These are phyloP conservation scores for Lithophane semibrunnea DNA, from an alignment of 2,888 invertebrate species.

Conservation along the genomic window DNA sequence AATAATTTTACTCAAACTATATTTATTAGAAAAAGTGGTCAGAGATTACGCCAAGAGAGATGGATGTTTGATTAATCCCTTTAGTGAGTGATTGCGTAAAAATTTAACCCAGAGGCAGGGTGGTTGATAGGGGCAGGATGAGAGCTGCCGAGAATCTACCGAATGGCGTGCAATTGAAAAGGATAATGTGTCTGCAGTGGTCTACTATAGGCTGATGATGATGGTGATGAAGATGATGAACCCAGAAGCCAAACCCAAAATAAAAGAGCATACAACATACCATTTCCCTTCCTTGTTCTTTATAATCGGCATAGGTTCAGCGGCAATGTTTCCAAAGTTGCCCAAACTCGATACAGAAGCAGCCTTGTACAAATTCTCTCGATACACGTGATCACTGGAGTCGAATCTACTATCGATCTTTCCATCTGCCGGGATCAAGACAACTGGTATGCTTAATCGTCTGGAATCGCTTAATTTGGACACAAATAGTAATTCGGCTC, in stretches of 20 bases:
- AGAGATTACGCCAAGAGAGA: no score
- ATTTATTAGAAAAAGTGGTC: no score
- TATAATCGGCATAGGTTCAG: conserved; percentile 87
- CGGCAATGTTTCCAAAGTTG: conserved; percentile 84
- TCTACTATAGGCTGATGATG: no score
- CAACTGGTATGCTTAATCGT: conserved; percentile 85
- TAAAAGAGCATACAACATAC: conserved; percentile 71
- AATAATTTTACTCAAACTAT: no score
- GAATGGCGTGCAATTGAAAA: no score
- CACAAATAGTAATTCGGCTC: conserved; percentile 80
- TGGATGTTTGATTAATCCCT: no score
- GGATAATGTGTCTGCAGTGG: no score
- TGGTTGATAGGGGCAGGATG: no score
- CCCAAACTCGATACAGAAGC: conserved; percentile 87
- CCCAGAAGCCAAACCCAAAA: background rate
- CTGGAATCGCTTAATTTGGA: conserved; percentile 82
- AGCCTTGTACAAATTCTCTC: conserved; percentile 87
- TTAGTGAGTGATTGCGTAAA: no score
- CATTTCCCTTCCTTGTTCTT: conserved; percentile 89
- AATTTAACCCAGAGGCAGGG: no score
- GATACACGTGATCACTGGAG: conserved; percentile 84
- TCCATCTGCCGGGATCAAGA: conserved; percentile 81
- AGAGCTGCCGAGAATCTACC: no score
- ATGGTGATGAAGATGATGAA: background rate
- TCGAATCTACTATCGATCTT: conserved; percentile 84